Conservation (phyloP, 1,140 invertebrate genomes). For the Calephelis nemesis region DNA sequence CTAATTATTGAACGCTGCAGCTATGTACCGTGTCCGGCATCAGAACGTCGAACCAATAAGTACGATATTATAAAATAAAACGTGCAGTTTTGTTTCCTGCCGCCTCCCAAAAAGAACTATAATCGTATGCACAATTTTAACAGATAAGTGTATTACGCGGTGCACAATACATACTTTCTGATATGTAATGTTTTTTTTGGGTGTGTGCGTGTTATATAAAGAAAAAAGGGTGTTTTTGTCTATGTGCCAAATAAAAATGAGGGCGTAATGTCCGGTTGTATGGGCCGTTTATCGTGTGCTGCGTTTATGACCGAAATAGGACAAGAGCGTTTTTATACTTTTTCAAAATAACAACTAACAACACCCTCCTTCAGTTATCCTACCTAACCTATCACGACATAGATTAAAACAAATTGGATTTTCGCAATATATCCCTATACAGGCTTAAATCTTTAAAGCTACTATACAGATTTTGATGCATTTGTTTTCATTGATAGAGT, state of each 20-base stretch:
- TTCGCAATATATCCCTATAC: no score
- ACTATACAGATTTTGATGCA: no score
- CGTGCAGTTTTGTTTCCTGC: slow-evolving; percentile 38
- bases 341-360: neutral
- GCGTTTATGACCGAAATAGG: slow-evolving; percentile 25
- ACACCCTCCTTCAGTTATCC: neutral
- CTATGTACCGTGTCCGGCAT: slow-evolving; percentile 49
- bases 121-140: slow-evolving; percentile 44
- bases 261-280: slow-evolving; percentile 73
- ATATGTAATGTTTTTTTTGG: slow-evolving; percentile 40
- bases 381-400: no score
- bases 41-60: slow-evolving; percentile 34
- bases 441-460: no score
- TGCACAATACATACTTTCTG: slow-evolving; percentile 45
- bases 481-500: no score
- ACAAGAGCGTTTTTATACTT: slow-evolving; percentile 31
- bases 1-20: slow-evolving; percentile 70
- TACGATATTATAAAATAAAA: slow-evolving; percentile 29
- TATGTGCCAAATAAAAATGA: slow-evolving; percentile 79
- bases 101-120: slow-evolving; percentile 36
- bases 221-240: slow-evolving; percentile 78
- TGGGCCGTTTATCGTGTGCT: slow-evolving; percentile 64
- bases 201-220: slow-evolving; percentile 62
- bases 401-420: no score
- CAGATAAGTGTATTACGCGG: slow-evolving; percentile 32